A percentile compares a stretch with the other conserved stretches of the same genome.
These are phyloP conservation scores for Brachynemurus nebulosus DNA, from an alignment of 2,888 invertebrate genomes.

Conservation along the genomic window DNA sequence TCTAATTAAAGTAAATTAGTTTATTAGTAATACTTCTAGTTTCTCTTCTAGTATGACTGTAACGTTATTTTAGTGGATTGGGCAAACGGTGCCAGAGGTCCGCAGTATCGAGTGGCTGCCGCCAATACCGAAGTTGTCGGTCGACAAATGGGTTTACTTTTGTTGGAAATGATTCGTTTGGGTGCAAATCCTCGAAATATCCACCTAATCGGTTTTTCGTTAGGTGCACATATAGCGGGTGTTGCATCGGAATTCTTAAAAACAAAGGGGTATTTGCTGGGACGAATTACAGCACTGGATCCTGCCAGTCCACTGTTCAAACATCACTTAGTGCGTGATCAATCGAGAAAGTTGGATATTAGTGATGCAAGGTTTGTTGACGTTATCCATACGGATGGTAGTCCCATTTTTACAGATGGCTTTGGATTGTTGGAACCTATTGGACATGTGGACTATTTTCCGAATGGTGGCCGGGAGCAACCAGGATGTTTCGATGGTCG, in stretches of 20 bases:
- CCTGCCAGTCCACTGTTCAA: conserved; percentile 71
- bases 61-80: conserved; percentile 42
- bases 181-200: conserved; percentile 33
- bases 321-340: conserved; percentile 36
- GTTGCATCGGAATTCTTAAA: conserved; percentile 41
- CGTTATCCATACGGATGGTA: conserved; percentile 53
- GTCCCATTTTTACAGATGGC: conserved; percentile 40
- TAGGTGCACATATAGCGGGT: conserved; percentile 46
- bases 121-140: conserved; percentile 46
- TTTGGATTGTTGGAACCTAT: conserved; percentile 43
- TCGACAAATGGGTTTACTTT: conserved; percentile 38
- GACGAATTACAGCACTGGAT: conserved; percentile 61
- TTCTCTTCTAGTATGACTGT: conserved; percentile 34
- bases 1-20: neutral
- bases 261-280: conserved; percentile 31
- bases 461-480: conserved; percentile 45
- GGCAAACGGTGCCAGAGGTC: conserved; percentile 40
- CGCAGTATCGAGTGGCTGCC: conserved; percentile 39
- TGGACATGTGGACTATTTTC: conserved; percentile 45
- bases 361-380: conserved; percentile 51
- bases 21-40: neutral
- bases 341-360: conserved; percentile 41
- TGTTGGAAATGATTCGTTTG: conserved; percentile 33
- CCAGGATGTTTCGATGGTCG: conserved; percentile 42
- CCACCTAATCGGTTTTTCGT: conserved; percentile 43